Evolutionary conservation across 1,140 invertebrate species (phyloP).

Genomic region (Anastrepha ludens): DNA sequence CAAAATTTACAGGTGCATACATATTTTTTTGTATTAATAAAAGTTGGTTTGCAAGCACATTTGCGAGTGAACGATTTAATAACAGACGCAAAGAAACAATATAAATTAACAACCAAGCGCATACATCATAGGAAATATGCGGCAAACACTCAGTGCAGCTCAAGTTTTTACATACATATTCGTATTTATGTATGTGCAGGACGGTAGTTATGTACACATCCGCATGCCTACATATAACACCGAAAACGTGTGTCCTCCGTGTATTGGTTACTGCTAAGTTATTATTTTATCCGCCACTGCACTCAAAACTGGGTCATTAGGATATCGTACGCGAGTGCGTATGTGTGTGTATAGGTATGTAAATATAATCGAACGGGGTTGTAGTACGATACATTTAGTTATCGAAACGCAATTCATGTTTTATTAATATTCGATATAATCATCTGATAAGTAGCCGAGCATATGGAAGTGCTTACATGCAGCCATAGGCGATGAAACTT

Average conservation of each 20-base stretch:
- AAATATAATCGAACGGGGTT: background rate
- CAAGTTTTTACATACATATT: background rate
- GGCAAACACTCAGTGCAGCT: background rate
- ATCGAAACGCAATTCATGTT: background rate
- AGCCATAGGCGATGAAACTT: too few species aligned
- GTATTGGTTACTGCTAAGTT: background rate
- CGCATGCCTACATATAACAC: background rate
- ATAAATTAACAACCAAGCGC: slow-evolving; percentile 41
- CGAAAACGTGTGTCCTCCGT: background rate
- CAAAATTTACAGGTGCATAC: background rate
- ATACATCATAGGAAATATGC: background rate
- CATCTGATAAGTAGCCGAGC: background rate
- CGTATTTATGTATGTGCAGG: background rate
- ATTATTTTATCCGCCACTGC: slow-evolving; percentile 13
- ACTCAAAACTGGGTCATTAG: slow-evolving; percentile 39
- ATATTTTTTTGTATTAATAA: background rate
- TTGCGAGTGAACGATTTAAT: background rate
- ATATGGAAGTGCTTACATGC: too few species aligned
- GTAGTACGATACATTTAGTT: background rate
- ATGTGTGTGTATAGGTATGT: background rate
- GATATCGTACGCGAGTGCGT: background rate
- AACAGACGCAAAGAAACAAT: background rate
- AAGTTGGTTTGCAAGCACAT: background rate
- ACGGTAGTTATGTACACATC: background rate
- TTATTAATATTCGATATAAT: background rate